phyloP scores from a whole-genome alignment of 2,797 vertebrate genomes.

The Eulemur rubriventer region DNA sequence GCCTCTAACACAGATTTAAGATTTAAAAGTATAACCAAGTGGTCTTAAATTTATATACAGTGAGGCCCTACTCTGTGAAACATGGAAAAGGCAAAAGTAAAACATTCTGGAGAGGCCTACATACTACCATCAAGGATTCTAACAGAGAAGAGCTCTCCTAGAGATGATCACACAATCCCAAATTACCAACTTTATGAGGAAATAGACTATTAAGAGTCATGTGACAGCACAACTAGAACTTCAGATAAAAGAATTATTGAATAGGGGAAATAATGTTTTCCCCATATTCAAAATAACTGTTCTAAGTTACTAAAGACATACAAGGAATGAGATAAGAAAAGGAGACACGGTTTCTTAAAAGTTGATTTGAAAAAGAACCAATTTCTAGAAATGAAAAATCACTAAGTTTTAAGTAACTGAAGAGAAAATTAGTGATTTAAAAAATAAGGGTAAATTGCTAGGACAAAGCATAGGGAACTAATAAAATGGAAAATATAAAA shows the following conservation, averaged over 20 bases:
- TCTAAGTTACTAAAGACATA: not conserved
- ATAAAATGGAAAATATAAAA: not conserved
- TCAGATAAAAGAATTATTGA: not conserved
- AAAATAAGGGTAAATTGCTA: not conserved
- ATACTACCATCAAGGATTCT: not conserved
- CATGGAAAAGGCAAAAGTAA: not conserved
- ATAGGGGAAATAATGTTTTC: not conserved
- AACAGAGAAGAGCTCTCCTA: not conserved
- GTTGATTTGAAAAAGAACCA: not conserved
- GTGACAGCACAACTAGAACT: not conserved
- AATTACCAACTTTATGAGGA: not conserved
- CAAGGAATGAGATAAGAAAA: not conserved
- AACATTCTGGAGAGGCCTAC: not conserved
- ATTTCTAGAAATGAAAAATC: slow-evolving; percentile 18
- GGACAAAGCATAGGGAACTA: not conserved
- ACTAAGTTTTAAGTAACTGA: not conserved
- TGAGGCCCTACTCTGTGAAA: not conserved
- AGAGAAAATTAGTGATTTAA: not conserved
- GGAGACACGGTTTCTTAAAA: not conserved
- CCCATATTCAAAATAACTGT: not conserved
- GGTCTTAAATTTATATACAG: not conserved
- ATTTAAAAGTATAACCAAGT: not conserved
- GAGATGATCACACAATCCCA: not conserved
- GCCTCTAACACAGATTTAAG: not conserved
- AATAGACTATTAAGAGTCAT: not conserved